Evolutionary conservation across 2,797 vertebrate species (phyloP).

Genomic region (Tympanoctomys barrerae): DNA sequence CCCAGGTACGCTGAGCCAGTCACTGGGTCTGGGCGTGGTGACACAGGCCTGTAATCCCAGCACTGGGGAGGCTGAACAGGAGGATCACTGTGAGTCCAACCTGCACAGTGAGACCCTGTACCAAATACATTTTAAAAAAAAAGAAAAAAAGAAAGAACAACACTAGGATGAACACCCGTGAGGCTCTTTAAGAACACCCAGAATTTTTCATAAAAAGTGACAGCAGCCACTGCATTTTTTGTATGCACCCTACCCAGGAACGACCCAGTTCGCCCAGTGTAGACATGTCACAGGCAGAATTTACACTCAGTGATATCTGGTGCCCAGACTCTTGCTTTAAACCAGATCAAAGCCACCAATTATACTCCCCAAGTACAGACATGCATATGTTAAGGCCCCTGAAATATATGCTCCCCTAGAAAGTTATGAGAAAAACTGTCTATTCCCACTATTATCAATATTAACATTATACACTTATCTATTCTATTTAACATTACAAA

Average conservation of each 20-base stretch:
- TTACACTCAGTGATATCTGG: neutral
- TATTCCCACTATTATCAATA: neutral
- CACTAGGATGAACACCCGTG: neutral
- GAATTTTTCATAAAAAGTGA: neutral
- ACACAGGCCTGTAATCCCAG: too few relatives aligned
- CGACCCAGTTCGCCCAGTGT: neutral
- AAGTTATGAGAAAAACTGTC: neutral
- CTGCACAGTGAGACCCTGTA: too few relatives aligned
- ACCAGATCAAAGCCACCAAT: neutral
- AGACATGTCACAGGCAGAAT: neutral
- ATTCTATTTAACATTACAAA: neutral
- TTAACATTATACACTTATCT: neutral
- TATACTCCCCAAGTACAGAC: neutral
- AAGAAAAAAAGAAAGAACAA: neutral
- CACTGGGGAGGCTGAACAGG: too few relatives aligned
- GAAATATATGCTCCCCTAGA: neutral
- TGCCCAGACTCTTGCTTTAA: conserved; percentile 1
- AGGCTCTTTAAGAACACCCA: neutral
- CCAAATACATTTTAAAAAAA: too few relatives aligned
- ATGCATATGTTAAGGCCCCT: neutral
- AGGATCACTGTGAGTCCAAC: too few relatives aligned
- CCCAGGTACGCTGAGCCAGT: too few relatives aligned
- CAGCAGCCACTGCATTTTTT: neutral
- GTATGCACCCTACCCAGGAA: neutral
- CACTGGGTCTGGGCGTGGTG: too few relatives aligned